A percentile compares a stretch with the other conserved stretches of the same genome.
Conservation (phyloP, 2,797 vertebrate genomes). For the Percopsis omiscomaycus region DNA sequence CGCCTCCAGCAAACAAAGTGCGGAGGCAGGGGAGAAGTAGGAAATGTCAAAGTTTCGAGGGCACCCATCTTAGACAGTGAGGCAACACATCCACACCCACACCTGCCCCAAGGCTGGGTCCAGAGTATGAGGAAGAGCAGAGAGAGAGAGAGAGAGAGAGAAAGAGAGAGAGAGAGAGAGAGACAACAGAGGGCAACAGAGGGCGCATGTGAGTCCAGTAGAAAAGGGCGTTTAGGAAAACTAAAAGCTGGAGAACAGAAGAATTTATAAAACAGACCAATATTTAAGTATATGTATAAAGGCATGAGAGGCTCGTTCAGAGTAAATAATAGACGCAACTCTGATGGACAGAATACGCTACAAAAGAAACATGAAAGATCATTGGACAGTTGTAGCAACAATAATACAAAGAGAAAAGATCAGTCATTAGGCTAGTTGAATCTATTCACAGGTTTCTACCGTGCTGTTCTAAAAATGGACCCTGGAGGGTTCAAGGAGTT, state of each 20-base stretch:
- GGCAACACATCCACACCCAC: constrained; percentile 49
- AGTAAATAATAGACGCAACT: not conserved
- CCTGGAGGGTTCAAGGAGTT: not conserved
- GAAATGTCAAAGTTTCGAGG: constrained; percentile 50
- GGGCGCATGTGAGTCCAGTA: too few species aligned
- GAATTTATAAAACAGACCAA: constrained; percentile 13
- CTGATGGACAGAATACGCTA: not conserved
- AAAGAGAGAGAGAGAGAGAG: constrained; percentile 7
- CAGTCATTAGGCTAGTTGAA: constrained; percentile 15
- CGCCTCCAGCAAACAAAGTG: constrained; percentile 28
- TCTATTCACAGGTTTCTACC: constrained; percentile 11
- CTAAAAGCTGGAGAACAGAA: not conserved
- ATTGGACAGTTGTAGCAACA: constrained; percentile 4
- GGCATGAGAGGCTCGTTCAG: not conserved
- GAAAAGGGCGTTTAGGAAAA: not conserved
- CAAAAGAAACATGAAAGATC: not conserved
- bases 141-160: constrained; percentile 2
- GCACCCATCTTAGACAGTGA: constrained; percentile 34
- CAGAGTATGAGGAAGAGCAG: constrained; percentile 4
- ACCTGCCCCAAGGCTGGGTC: constrained; percentile 32
- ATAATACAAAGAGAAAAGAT: not conserved
- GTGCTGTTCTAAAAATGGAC: constrained; percentile 12
- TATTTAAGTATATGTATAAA: not conserved
- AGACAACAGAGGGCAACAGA: too few species aligned
- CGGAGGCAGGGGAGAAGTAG: constrained; percentile 9